A percentile compares a stretch with the other conserved stretches of the same genome.
Evolutionary conservation across 2,888 invertebrate genomes (phyloP).

Genomic region (Epistrophe eligans): DNA sequence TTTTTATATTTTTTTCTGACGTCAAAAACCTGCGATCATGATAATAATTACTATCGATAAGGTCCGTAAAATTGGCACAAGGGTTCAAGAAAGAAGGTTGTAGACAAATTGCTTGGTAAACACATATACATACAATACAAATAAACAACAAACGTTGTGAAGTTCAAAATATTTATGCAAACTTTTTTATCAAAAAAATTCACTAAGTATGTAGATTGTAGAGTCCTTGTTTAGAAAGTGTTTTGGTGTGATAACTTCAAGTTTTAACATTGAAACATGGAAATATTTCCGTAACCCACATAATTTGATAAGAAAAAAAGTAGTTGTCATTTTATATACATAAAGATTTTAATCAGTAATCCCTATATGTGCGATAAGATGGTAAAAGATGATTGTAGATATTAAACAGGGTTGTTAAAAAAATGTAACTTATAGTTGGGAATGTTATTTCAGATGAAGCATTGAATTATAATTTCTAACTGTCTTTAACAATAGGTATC

Average conservation of each 20-base stretch:
- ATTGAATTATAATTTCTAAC: too few species aligned
- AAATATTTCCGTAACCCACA: background rate
- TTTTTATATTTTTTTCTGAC: background rate
- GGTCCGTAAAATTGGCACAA: constrained; percentile 19
- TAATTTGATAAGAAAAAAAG: background rate
- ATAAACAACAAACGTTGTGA: background rate
- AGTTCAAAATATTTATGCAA: constrained; percentile 7
- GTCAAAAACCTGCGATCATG: constrained; percentile 5
- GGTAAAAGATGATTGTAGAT: too few species aligned
- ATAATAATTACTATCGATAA: constrained; percentile 33
- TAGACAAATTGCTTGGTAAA: constrained; percentile 11
- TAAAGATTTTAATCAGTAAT: background rate
- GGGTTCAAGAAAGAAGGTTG: constrained; percentile 33
- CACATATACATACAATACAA: background rate
- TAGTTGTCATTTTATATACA: background rate
- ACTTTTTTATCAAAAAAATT: background rate
- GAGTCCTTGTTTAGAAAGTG: background rate
- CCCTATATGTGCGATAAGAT: background rate
- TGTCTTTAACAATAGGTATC: too few species aligned
- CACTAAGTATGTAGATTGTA: background rate
- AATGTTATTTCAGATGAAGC: too few species aligned
- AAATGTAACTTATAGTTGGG: background rate
- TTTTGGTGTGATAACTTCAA: background rate
- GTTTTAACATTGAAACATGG: background rate
- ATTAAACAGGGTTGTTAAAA: background rate